These are phyloP conservation scores for Entomobrya multifasciata DNA, from an alignment of 2,888 invertebrate species.

Conservation along the genomic window DNA sequence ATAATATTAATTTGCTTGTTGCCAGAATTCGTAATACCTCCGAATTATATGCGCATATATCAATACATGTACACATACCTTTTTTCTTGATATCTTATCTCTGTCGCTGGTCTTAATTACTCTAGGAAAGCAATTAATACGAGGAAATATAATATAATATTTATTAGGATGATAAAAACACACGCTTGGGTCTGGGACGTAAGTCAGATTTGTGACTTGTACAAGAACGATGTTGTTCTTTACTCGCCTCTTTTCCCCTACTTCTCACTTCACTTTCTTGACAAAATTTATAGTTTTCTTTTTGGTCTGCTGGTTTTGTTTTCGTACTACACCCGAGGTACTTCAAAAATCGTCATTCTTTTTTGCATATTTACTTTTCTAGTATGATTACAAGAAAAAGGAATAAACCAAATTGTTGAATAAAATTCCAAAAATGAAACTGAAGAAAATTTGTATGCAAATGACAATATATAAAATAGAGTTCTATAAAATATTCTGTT, in stretches of 20 bases:
- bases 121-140: slow-evolving; percentile 76
- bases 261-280: too few relatives aligned
- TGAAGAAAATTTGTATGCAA: slow-evolving; percentile 51
- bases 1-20: slow-evolving; percentile 2
- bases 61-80: background rate
- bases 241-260: background rate
- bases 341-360: slow-evolving; percentile 56
- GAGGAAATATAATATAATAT: slow-evolving; percentile 76
- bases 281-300: background rate
- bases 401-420: slow-evolving; percentile 50
- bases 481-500: too few relatives aligned
- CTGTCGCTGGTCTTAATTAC: slow-evolving; percentile 70
- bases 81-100: slow-evolving; percentile 53
- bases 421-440: slow-evolving; percentile 50
- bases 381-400: background rate
- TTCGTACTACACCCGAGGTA: slow-evolving; percentile 22
- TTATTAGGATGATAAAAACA: slow-evolving; percentile 73
- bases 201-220: too few relatives aligned
- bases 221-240: slow-evolving; percentile 48
- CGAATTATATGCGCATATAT: background rate
- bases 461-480: too few relatives aligned
- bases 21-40: background rate
- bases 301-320: too few relatives aligned
- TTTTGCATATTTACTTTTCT: slow-evolving; percentile 38
- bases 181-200: background rate